phyloP scores from a whole-genome alignment of 2,888 invertebrate genomes.

The Zygothrica quintamaculata region DNA sequence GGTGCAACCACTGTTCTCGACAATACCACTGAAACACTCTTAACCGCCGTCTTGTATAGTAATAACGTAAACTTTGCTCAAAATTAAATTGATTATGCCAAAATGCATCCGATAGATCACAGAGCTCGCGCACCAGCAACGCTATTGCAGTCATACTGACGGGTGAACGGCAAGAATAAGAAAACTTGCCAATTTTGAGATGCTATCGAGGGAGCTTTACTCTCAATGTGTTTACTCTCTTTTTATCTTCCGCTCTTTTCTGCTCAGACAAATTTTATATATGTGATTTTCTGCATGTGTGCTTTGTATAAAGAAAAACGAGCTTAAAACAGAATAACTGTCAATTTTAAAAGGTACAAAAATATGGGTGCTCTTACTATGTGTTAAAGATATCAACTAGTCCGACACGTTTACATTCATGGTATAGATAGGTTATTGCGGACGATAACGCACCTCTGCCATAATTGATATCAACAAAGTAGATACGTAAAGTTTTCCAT shows the following conservation, averaged over 20 bases:
- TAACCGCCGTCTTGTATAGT: slow-evolving; percentile 71
- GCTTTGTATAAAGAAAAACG: not conserved
- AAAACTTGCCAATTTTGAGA: slow-evolving; percentile 33
- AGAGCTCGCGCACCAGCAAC: slow-evolving; percentile 77
- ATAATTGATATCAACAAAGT: too few species aligned
- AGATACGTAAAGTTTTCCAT: too few species aligned
- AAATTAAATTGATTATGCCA: slow-evolving; percentile 77
- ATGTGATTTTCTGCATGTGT: too few species aligned
- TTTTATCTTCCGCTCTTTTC: slow-evolving; percentile 9
- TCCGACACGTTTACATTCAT: too few species aligned
- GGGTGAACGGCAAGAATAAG: slow-evolving; percentile 19
- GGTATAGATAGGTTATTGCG: too few species aligned
- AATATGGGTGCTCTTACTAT: too few species aligned
- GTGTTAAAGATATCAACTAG: too few species aligned
- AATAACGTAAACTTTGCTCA: slow-evolving; percentile 68
- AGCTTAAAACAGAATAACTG: too few species aligned
- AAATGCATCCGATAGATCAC: slow-evolving; percentile 79
- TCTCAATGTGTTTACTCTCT: slow-evolving; percentile 22
- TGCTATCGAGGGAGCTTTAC: slow-evolving; percentile 37
- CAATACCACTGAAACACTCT: slow-evolving; percentile 77
- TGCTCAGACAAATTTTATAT: too few species aligned
- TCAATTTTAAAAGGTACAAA: too few species aligned
- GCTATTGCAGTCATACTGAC: slow-evolving; percentile 83
- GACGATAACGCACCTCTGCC: too few species aligned
- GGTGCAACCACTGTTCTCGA: slow-evolving; percentile 73